Conservation (phyloP, 2,797 vertebrate genomes). For the Clarias platycephalus region DNA sequence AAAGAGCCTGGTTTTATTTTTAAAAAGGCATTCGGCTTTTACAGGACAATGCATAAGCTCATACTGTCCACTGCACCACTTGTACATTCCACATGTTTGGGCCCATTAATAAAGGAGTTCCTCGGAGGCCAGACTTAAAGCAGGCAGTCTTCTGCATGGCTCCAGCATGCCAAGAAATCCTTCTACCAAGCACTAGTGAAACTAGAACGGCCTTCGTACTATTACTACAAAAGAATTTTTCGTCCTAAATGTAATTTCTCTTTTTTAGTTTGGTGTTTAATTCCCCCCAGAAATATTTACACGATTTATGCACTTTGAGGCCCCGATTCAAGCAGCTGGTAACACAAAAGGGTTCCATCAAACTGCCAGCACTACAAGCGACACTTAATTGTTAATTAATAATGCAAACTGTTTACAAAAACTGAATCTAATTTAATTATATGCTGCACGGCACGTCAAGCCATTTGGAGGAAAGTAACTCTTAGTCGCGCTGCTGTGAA, state of each 20-base stretch:
- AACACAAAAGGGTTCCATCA: conserved; percentile 37
- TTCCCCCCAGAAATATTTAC: not conserved
- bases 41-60: too few relatives aligned
- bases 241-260: not conserved
- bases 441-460: conserved; percentile 1
- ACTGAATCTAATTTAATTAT: conserved; percentile 36
- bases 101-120: too few relatives aligned
- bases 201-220: too few relatives aligned
- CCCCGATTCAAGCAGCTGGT: conserved; percentile 28
- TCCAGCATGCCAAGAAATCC: too few relatives aligned
- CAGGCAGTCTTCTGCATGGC: too few relatives aligned
- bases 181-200: too few relatives aligned
- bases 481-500: conserved; percentile 23
- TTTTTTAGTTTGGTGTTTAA: not conserved
- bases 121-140: too few relatives aligned
- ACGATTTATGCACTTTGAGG: conserved; percentile 36
- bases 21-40: too few relatives aligned
- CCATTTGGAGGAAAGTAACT: conserved; percentile 28
- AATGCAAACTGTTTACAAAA: conserved; percentile 35
- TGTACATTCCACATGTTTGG: too few relatives aligned
- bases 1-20: too few relatives aligned
- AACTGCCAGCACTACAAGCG: conserved; percentile 16
- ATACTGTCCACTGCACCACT: too few relatives aligned
- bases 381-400: conserved; percentile 45
- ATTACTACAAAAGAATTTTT: not conserved